Evolutionary conservation across 2,888 invertebrate species (phyloP).

Genomic region (Chrysodeixis includens): DNA sequence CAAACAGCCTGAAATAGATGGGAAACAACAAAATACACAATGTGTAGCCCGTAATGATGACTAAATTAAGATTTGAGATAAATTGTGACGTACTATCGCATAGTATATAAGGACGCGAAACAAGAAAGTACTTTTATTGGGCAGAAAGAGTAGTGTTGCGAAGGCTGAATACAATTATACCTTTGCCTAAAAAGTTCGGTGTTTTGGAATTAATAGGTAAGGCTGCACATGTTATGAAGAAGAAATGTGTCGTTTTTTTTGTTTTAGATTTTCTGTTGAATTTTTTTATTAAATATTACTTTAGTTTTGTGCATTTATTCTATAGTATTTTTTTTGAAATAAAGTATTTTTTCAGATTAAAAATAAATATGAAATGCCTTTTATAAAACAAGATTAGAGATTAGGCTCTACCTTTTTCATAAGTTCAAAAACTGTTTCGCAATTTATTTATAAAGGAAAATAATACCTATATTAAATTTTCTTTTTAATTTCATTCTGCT

Average conservation of each 20-base stretch:
- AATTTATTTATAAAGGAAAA: too few species aligned
- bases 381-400: too few species aligned
- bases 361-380: too few species aligned
- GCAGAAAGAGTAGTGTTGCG: constrained; percentile 24
- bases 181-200: constrained; percentile 11
- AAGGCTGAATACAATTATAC: constrained; percentile 7
- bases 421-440: too few species aligned
- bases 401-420: too few species aligned
- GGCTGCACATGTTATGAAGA: constrained; percentile 47
- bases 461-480: too few species aligned
- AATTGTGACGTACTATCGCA: constrained; percentile 47
- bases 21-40: not conserved
- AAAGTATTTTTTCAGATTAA: not conserved
- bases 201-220: constrained; percentile 49
- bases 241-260: not conserved
- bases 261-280: too few species aligned
- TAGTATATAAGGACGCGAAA: constrained; percentile 49
- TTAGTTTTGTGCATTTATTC: too few species aligned
- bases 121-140: constrained; percentile 20
- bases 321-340: too few species aligned
- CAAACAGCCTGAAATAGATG: constrained; percentile 34
- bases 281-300: too few species aligned
- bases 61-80: constrained; percentile 45
- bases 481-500: too few species aligned
- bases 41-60: constrained; percentile 49